Conservation (phyloP, 2,888 invertebrate genomes). For the Tipula unca region DNA sequence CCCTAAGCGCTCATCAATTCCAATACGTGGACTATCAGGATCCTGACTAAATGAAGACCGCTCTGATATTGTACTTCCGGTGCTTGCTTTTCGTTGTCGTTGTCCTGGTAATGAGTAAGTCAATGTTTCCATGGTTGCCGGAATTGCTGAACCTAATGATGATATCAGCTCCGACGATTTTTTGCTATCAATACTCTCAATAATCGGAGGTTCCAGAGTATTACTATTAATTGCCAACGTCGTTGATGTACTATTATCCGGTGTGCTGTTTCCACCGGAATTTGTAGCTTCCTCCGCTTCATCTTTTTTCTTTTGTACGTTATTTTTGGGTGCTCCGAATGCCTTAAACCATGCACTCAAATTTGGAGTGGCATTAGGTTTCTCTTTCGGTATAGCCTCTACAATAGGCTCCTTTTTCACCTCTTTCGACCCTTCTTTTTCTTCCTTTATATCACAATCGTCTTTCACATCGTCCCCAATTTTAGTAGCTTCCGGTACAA, state of each 20-base stretch:
- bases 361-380: constrained; percentile 71
- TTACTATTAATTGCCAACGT: not conserved
- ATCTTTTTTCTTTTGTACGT: constrained; percentile 49
- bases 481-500: constrained; percentile 23
- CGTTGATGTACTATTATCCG: not conserved
- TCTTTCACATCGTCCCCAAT: constrained; percentile 31
- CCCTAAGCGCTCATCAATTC: constrained; percentile 50
- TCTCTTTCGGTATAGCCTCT: constrained; percentile 37
- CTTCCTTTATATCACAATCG: constrained; percentile 25
- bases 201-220: constrained; percentile 20
- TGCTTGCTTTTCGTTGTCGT: constrained; percentile 63
- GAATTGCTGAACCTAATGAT: not conserved
- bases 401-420: constrained; percentile 29
- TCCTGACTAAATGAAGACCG: constrained; percentile 71
- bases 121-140: not conserved
- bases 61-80: constrained; percentile 71
- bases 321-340: constrained; percentile 70
- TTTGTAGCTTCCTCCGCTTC: constrained; percentile 40
- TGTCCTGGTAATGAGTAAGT: constrained; percentile 33
- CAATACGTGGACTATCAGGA: constrained; percentile 60
- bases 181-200: constrained; percentile 27
- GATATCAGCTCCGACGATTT: constrained; percentile 30
- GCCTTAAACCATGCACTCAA: constrained; percentile 89
- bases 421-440: constrained; percentile 27
- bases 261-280: constrained; percentile 28